Percentiles rank a stretch among this genome's conserved stretches.
Evolutionary conservation across 2,888 invertebrate genomes (phyloP).

Genomic region (Cantharis rufa): DNA sequence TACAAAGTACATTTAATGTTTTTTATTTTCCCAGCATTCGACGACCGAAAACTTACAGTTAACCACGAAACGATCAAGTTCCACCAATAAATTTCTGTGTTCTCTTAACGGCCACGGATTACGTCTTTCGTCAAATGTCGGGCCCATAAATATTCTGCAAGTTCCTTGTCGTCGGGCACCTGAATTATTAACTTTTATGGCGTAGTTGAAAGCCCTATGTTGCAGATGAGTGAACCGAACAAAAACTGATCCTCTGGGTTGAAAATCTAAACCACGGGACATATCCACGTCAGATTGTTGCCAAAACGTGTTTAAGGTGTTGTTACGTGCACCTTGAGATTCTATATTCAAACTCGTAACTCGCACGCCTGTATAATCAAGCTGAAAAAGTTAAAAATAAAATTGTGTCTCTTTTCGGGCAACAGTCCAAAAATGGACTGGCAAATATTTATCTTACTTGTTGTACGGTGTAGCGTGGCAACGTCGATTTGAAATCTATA

Average conservation of each 20-base stretch:
- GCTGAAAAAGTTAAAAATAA: conserved; percentile 48
- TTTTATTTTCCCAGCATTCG: neutral
- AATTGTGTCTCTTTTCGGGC: neutral
- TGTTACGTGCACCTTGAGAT: conserved; percentile 56
- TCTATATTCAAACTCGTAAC: conserved; percentile 62
- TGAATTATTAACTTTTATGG: conserved; percentile 64
- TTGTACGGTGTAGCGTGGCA: conserved; percentile 64
- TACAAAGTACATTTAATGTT: conserved; percentile 39
- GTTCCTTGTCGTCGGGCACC: conserved; percentile 61
- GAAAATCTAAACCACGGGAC: conserved; percentile 77
- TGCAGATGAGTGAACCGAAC: conserved; percentile 76
- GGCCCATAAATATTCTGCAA: conserved; percentile 69
- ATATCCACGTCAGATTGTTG: conserved; percentile 74
- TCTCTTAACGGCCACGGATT: conserved; percentile 65
- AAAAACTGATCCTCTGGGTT: conserved; percentile 70
- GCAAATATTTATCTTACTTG: conserved; percentile 59
- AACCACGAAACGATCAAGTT: conserved; percentile 72
- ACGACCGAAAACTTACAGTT: conserved; percentile 58
- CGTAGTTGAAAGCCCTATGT: conserved; percentile 69
- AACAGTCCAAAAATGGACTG: neutral
- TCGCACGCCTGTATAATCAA: conserved; percentile 64
- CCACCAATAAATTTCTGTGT: conserved; percentile 69
- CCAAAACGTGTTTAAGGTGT: conserved; percentile 71
- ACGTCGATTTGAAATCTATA: conserved; percentile 69
- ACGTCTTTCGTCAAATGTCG: conserved; percentile 65